These are phyloP conservation scores for Actenoides lindsayi DNA, from an alignment of 2,113 vertebrate genomes.

Conservation along the genomic window DNA sequence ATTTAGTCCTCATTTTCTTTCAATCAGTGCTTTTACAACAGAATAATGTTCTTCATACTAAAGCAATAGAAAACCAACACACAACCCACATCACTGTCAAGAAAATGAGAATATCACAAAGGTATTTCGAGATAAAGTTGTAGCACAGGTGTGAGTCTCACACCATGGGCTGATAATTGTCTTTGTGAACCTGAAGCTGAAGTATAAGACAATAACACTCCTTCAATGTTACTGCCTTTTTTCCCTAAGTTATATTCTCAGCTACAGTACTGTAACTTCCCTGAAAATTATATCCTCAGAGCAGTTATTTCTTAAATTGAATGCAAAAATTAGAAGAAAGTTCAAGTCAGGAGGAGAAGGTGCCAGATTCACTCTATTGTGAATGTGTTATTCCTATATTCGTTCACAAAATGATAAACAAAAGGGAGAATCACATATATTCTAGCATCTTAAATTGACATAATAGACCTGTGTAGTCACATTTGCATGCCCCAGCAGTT, in stretches of 20 bases:
- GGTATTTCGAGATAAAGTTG: background rate
- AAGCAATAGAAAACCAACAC: background rate
- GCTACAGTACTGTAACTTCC: background rate
- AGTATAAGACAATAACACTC: background rate
- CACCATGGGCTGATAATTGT: background rate
- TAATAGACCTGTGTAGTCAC: background rate
- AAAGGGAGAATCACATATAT: background rate
- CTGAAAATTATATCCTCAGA: background rate
- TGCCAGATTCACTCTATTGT: background rate
- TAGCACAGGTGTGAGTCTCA: background rate
- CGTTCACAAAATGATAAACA: background rate
- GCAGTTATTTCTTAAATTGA: background rate
- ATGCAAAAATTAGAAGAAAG: background rate
- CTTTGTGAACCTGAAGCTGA: background rate
- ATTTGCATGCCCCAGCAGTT: background rate
- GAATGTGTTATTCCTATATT: background rate
- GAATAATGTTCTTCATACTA: background rate
- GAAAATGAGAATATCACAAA: background rate
- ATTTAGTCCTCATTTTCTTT: background rate
- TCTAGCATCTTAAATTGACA: background rate
- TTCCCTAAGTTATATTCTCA: background rate
- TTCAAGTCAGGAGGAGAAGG: background rate
- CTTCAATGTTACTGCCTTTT: background rate
- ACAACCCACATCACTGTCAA: background rate
- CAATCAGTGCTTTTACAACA: background rate